Conservation (phyloP, 2,797 vertebrate species). For the Percopsis omiscomaycus region DNA sequence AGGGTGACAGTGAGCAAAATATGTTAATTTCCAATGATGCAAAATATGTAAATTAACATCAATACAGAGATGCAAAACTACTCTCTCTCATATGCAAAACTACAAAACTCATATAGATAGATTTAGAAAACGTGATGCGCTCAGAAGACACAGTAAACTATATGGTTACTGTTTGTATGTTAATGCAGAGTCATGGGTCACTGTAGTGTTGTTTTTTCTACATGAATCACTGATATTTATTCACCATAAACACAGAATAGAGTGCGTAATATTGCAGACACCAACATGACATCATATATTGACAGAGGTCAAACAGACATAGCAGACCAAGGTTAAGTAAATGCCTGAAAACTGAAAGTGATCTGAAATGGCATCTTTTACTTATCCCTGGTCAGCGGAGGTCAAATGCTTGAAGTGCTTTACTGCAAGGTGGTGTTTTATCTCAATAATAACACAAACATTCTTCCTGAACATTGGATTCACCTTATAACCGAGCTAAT, state of each 20-base stretch:
- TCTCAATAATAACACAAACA: neutral
- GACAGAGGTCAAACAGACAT: neutral
- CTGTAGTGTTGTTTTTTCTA: neutral
- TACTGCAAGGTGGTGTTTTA: neutral
- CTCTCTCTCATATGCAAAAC: no score
- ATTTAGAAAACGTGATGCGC: no score
- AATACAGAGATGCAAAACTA: neutral
- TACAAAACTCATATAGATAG: no score
- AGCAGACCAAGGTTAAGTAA: neutral
- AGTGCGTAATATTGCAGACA: neutral
- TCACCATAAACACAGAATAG: neutral
- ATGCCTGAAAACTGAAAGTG: neutral
- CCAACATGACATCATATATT: neutral
- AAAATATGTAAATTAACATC: constrained; percentile 28
- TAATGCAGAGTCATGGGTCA: no score
- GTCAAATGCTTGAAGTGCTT: neutral
- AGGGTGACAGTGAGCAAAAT: constrained; percentile 17
- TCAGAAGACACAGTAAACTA: no score
- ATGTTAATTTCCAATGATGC: constrained; percentile 36
- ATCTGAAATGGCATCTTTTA: neutral
- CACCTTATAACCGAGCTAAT: no score
- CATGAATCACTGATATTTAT: neutral
- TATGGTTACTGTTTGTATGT: neutral
- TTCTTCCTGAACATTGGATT: neutral
- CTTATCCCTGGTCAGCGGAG: neutral